phyloP scores from a whole-genome alignment of 2,888 invertebrate genomes.

The Hartigia nigra region DNA sequence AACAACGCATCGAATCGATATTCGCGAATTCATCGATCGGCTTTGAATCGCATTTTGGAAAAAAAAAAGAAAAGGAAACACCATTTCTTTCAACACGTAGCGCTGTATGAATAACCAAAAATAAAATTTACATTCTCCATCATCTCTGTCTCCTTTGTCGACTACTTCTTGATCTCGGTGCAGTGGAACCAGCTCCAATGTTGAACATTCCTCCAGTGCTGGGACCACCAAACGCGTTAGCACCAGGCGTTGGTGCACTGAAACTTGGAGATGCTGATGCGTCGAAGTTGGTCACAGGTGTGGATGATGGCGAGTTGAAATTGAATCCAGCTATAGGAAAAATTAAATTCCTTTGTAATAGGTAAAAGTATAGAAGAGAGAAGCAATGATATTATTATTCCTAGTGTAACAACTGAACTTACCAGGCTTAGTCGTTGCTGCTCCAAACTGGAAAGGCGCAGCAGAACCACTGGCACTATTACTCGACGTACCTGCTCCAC shows the following conservation, averaged over 20 bases:
- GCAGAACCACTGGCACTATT: conserved; percentile 16
- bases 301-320: conserved; percentile 51
- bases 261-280: conserved; percentile 44
- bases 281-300: conserved; percentile 52
- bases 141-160: conserved; percentile 63
- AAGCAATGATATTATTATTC: neutral
- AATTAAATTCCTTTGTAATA: neutral
- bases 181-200: conserved; percentile 66
- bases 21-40: neutral
- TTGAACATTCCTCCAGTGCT: conserved; percentile 63
- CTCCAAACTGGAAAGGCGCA: conserved; percentile 51
- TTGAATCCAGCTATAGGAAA: conserved; percentile 49
- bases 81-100: neutral
- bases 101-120: conserved; percentile 8
- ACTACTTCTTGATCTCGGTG: conserved; percentile 61
- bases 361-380: neutral
- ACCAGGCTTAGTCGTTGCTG: conserved; percentile 47
- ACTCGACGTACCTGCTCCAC: conserved; percentile 10
- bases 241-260: conserved; percentile 40
- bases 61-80: neutral
- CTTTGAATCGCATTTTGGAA: neutral
- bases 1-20: neutral
- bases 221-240: conserved; percentile 31
- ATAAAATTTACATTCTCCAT: conserved; percentile 59
- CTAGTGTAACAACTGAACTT: neutral